A percentile compares a stretch with the other conserved stretches of the same genome.
These are phyloP conservation scores for Empidonax alnorum DNA, from an alignment of 2,113 vertebrate genomes.

Conservation along the genomic window DNA sequence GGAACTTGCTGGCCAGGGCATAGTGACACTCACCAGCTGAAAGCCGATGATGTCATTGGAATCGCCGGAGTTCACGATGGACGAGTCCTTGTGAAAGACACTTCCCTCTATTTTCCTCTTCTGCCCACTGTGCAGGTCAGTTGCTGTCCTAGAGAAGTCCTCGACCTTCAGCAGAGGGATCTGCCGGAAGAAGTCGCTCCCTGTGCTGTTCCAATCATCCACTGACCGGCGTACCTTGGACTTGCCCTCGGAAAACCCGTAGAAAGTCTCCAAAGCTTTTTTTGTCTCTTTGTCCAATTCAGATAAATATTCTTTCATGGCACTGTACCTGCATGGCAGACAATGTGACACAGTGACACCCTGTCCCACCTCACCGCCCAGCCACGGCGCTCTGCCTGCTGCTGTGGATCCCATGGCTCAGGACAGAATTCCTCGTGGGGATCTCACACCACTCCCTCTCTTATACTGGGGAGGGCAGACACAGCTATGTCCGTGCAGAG, in stretches of 20 bases:
- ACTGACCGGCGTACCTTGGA: conserved; percentile 66
- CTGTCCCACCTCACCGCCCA: neutral
- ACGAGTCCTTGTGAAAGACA: conserved; percentile 68
- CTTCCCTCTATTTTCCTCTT: conserved; percentile 70
- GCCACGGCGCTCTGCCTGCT: neutral
- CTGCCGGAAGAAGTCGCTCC: conserved; percentile 41
- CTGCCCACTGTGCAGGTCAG: conserved; percentile 60
- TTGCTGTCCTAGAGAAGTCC: conserved; percentile 1
- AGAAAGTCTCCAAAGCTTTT: conserved; percentile 70
- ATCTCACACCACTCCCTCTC: rapidly evolving
- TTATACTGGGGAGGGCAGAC: neutral
- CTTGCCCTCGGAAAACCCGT: conserved; percentile 61
- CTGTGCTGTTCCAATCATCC: neutral
- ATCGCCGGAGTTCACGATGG: conserved; percentile 64
- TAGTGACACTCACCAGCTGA: conserved; percentile 74
- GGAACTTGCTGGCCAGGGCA: neutral
- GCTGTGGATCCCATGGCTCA: rapidly evolving
- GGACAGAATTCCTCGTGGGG: neutral
- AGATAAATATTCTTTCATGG: conserved; percentile 71
- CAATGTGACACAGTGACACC: neutral
- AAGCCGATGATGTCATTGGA: conserved; percentile 78
- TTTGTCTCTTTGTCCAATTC: conserved; percentile 78
- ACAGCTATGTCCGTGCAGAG: rapidly evolving
- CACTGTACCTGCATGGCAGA: conserved; percentile 72
- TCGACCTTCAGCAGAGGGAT: conserved; percentile 69